phyloP scores from a whole-genome alignment of 1,140 invertebrate genomes.

The Drosophila tropicalis region DNA sequence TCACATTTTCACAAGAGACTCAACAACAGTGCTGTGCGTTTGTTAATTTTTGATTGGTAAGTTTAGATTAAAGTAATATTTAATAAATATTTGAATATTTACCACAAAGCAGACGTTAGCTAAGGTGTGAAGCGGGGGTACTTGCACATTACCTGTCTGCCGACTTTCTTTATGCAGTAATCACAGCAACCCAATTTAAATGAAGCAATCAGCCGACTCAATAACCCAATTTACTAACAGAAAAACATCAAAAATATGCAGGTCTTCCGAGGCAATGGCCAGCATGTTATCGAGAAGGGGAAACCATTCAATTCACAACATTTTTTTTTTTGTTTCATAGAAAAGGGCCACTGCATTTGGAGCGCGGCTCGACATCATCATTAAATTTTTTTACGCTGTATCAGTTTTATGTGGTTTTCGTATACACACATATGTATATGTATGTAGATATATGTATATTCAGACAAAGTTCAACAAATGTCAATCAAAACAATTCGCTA shows the following conservation, averaged over 20 bases:
- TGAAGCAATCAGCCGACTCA: slow-evolving; percentile 7
- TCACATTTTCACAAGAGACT: slow-evolving; percentile 2
- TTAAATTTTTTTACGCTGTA: slow-evolving; percentile 17
- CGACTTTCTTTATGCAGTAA: slow-evolving; percentile 9
- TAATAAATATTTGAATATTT: background rate
- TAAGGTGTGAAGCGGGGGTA: background rate
- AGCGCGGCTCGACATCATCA: slow-evolving; percentile 4
- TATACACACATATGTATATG: slow-evolving; percentile 1
- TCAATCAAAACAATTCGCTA: slow-evolving; percentile 32
- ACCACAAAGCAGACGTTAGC: background rate
- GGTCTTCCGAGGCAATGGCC: background rate
- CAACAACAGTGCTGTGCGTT: slow-evolving; percentile 12
- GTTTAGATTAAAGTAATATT: background rate
- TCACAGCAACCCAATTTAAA: slow-evolving; percentile 7
- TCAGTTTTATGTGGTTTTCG: slow-evolving; percentile 16
- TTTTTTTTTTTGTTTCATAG: background rate
- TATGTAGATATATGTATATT: slow-evolving; percentile 13
- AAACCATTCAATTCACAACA: background rate
- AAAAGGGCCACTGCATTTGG: slow-evolving; percentile 30
- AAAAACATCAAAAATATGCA: slow-evolving; percentile 5
- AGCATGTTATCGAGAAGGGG: background rate
- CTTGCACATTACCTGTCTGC: background rate
- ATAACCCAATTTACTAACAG: slow-evolving; percentile 5
- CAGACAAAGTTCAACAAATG: slow-evolving; percentile 33
- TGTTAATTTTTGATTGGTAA: background rate